These are phyloP conservation scores for Chaetogeoica ovagalla DNA, from an alignment of 2,888 invertebrate genomes.

Conservation along the genomic window DNA sequence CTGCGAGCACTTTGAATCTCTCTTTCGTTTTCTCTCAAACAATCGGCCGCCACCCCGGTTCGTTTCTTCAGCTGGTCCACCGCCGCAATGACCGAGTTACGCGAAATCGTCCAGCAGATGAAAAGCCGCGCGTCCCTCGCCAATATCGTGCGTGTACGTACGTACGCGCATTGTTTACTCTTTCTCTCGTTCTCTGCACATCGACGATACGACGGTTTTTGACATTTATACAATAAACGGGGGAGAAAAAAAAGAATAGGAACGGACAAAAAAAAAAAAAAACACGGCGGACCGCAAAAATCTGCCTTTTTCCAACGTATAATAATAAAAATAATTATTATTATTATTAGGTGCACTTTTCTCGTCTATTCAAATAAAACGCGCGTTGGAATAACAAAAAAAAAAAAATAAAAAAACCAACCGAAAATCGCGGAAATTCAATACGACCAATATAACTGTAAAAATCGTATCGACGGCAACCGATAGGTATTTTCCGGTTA, in stretches of 20 bases:
- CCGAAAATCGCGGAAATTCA: constrained; percentile 32
- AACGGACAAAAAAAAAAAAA: neutral
- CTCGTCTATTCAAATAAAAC: constrained; percentile 25
- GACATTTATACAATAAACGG: constrained; percentile 27
- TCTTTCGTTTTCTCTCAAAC: no score
- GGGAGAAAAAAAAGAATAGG: neutral
- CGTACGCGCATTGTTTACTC: constrained; percentile 33
- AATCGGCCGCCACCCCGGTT: no score
- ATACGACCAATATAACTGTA: constrained; percentile 41
- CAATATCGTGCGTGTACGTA: constrained; percentile 14
- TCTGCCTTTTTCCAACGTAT: constrained; percentile 43
- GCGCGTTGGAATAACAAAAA: no score
- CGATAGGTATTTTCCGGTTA: constrained; percentile 51
- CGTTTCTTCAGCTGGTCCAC: no score
- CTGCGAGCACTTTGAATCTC: no score
- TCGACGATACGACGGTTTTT: neutral
- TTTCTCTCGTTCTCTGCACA: no score
- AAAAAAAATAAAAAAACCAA: constrained; percentile 7
- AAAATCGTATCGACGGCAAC: constrained; percentile 22
- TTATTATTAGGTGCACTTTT: constrained; percentile 28
- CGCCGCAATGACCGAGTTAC: constrained; percentile 27
- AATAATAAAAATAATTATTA: no score
- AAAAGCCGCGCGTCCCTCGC: constrained; percentile 16
- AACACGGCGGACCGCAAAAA: constrained; percentile 47
- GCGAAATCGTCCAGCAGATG: constrained; percentile 51